Conservation (phyloP, 2,888 invertebrate genomes). For the Temnothorax ravouxi region DNA sequence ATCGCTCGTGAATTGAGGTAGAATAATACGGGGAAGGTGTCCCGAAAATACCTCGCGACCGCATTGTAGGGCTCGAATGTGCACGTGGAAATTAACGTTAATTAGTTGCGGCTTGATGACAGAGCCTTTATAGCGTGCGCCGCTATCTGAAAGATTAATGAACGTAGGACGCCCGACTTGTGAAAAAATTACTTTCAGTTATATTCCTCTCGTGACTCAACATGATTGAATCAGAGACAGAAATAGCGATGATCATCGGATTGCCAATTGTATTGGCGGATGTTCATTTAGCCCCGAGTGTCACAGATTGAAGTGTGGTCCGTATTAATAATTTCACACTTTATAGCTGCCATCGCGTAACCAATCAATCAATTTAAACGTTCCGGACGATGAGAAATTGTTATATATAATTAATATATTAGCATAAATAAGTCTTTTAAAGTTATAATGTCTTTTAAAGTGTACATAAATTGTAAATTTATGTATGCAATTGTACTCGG, state of each 20-base stretch:
- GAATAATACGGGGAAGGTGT: constrained; percentile 25
- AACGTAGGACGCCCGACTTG: constrained; percentile 46
- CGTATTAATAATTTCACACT: constrained; percentile 72
- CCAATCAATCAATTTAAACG: constrained; percentile 42
- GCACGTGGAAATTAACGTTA: constrained; percentile 48
- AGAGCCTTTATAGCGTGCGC: constrained; percentile 16
- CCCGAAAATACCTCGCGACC: constrained; percentile 11
- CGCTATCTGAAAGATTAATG: constrained; percentile 49
- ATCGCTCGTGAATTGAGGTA: constrained; percentile 53
- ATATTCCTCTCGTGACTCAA: constrained; percentile 48
- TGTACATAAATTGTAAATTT: not conserved
- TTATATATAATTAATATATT: not conserved
- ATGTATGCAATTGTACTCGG: not conserved
- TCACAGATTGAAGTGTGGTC: constrained; percentile 67
- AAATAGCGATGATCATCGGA: constrained; percentile 75
- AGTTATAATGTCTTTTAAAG: not conserved
- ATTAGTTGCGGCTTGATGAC: constrained; percentile 44
- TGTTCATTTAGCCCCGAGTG: constrained; percentile 67
- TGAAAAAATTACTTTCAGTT: constrained; percentile 51
- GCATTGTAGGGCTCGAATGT: not conserved
- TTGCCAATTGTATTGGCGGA: constrained; percentile 75
- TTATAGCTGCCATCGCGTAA: constrained; percentile 58
- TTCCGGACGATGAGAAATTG: not conserved
- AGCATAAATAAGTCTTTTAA: not conserved
- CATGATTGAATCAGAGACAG: constrained; percentile 72